Evolutionary conservation across 2,888 invertebrate genomes (phyloP).

Genomic region (Dasypogon diadema): DNA sequence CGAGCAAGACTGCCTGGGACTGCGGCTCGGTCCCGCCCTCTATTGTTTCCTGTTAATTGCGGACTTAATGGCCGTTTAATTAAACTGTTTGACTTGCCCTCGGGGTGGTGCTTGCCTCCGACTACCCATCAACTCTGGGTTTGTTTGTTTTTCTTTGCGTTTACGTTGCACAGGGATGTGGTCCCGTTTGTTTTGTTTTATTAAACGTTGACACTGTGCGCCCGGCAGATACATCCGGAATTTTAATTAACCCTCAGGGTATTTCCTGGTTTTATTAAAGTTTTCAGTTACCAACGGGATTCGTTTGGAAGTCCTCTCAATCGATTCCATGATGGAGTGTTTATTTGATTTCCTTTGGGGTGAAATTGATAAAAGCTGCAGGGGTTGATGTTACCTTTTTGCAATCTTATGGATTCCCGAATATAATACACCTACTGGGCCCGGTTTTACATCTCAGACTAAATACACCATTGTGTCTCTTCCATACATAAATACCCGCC

Average conservation of each 20-base stretch:
- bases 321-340: too few relatives aligned
- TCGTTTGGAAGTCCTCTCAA: neutral
- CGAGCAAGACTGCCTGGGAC: neutral
- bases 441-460: too few relatives aligned
- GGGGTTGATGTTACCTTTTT: too few relatives aligned
- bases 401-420: too few relatives aligned
- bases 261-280: neutral
- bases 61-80: constrained; percentile 67
- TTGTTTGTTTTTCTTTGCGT: constrained; percentile 23
- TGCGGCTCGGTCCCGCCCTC: neutral
- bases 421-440: too few relatives aligned
- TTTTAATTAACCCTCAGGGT: constrained; percentile 38
- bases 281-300: neutral
- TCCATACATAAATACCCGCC: too few relatives aligned
- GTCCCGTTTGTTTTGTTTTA: constrained; percentile 2
- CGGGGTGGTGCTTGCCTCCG: constrained; percentile 12
- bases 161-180: neutral
- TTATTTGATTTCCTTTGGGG: too few relatives aligned
- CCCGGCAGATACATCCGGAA: constrained; percentile 27
- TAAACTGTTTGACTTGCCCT: constrained; percentile 64
- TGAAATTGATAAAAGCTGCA: too few relatives aligned
- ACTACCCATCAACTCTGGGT: neutral
- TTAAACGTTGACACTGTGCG: constrained; percentile 33
- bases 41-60: constrained; percentile 64
- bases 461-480: too few relatives aligned